These are phyloP conservation scores for Okamejei kenojei DNA, from an alignment of 2,797 vertebrate species.

Conservation along the genomic window DNA sequence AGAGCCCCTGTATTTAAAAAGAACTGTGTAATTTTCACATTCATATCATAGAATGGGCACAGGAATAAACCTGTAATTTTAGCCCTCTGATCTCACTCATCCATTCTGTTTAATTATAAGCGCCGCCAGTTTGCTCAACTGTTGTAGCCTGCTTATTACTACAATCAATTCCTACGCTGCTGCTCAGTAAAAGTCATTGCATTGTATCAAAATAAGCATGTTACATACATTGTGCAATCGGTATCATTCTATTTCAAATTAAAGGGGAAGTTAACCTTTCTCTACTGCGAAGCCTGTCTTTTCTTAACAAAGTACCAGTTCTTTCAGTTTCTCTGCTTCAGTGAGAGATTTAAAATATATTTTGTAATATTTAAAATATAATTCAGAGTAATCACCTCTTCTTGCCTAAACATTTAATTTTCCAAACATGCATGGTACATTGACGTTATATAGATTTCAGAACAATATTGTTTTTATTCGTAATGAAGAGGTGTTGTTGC, in stretches of 20 bases:
- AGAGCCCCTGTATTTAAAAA: slow-evolving; percentile 26
- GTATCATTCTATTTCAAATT: slow-evolving; percentile 10
- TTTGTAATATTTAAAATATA: neutral
- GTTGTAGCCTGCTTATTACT: slow-evolving; percentile 29
- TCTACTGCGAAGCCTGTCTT: neutral
- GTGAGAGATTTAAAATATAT: neutral
- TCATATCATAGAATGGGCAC: slow-evolving; percentile 21
- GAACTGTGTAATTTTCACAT: slow-evolving; percentile 34
- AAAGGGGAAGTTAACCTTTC: neutral
- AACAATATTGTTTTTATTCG: neutral
- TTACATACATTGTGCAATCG: neutral
- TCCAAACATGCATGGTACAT: neutral
- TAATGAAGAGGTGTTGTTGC: neutral
- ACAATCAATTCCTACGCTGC: slow-evolving; percentile 20
- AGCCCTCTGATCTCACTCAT: slow-evolving; percentile 32
- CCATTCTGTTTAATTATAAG: slow-evolving; percentile 37
- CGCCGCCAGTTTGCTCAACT: slow-evolving; percentile 4
- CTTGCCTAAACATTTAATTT: neutral
- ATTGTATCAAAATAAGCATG: slow-evolving; percentile 30
- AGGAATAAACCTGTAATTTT: slow-evolving; percentile 33
- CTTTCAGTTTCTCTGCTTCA: neutral
- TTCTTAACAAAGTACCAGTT: neutral
- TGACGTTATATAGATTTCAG: neutral
- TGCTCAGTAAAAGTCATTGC: neutral
- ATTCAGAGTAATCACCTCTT: neutral